These are phyloP conservation scores for Drosophila sp. DNA, from an alignment of 1,140 invertebrate genomes.

Conservation along the genomic window DNA sequence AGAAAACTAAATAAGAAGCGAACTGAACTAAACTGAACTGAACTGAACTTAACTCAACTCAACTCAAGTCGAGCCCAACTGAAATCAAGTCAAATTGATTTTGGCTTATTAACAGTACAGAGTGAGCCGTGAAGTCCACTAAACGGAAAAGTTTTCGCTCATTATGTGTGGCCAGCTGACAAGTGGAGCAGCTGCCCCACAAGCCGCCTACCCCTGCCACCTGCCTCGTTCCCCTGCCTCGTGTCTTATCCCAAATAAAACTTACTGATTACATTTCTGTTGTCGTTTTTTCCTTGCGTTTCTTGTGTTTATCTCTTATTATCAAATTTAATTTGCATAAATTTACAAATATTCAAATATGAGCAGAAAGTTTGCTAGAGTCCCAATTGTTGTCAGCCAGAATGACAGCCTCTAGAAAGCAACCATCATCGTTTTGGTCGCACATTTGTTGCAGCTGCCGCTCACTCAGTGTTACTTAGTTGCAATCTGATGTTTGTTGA, in stretches of 20 bases:
- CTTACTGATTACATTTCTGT: slow-evolving; percentile 56
- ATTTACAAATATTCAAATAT: slow-evolving; percentile 56
- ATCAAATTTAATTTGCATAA: slow-evolving; percentile 64
- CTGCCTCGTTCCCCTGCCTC: not conserved
- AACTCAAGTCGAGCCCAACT: slow-evolving; percentile 13
- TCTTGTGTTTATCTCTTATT: slow-evolving; percentile 33
- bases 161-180: slow-evolving; percentile 50
- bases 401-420: slow-evolving; percentile 22
- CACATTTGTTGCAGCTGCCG: slow-evolving; percentile 31
- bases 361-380: slow-evolving; percentile 26
- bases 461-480: slow-evolving; percentile 21
- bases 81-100: slow-evolving; percentile 56
- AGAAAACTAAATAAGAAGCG: slow-evolving; percentile 45
- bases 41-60: slow-evolving; percentile 30
- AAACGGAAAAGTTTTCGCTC: slow-evolving; percentile 54
- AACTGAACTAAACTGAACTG: slow-evolving; percentile 31
- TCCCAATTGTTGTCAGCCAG: slow-evolving; percentile 1
- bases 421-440: not conserved
- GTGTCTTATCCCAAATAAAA: slow-evolving; percentile 34
- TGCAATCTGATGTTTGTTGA: slow-evolving; percentile 15
- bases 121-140: slow-evolving; percentile 35
- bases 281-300: slow-evolving; percentile 7
- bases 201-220: not conserved
- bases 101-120: slow-evolving; percentile 55
- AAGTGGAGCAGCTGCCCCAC: slow-evolving; percentile 11